Evolutionary conservation across 1,140 invertebrate species (phyloP), one percentile per base, ranked within the genome.

Genomic region (Zophobas atratus): DNA sequence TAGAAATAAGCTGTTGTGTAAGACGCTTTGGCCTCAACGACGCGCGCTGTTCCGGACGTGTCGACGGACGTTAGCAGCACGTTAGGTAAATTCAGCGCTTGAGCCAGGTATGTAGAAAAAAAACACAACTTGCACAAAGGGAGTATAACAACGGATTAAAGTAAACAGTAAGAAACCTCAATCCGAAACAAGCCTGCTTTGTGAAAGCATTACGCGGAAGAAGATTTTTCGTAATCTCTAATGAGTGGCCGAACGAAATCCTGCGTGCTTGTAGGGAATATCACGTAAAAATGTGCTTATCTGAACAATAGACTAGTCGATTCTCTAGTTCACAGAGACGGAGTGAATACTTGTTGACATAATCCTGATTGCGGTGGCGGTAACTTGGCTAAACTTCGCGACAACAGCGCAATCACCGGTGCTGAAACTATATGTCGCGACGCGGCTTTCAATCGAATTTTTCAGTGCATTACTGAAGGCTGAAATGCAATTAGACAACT

Each of bases 1-100:
- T 85, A 84, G 85, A 87, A 86, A 86, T 87, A 88, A 87, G 86
- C 86, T 84, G 82, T 84, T 84, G 81, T 85, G 80, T 86, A 86
- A 86, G 85, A 85, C 82, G 84, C 85, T 86, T 85, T 85, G 81
- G 80, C 79, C 80, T 81, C 80, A 33, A 56, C 33, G 20, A 75
- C 41, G 72, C 53, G 53, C 71, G 8, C 1, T 75, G 53, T 60
- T 49, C 46, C 70, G 70, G 70, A 75, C 72, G 53, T 43, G 55
- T 57, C 53, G 55, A 57, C 43, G 55, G 72, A 75, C 72, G 38
- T 75, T 75, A 41, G 34, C 8, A 41, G 49, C 70, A 73, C 49
- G 36, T 73, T 73, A 73, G 53, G 57, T 63, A 63, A 20, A 63
- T 63, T 63, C 57, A 2, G 57, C n/a, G 2, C 49, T 51, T 6